Conservation (phyloP, 2,888 invertebrate genomes). For the Chaetoderma sp. region DNA sequence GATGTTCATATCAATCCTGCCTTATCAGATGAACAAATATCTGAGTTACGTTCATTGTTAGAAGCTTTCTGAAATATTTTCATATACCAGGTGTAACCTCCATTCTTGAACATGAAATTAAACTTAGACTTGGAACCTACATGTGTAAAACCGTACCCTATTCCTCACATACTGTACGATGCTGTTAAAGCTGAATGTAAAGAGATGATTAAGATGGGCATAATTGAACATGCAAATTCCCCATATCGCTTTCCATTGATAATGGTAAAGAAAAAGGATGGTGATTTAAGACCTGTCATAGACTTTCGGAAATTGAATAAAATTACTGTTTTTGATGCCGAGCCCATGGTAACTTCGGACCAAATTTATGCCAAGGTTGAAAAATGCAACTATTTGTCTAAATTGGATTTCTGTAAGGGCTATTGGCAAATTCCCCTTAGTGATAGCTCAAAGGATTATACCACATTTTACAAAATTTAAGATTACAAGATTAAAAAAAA, state of each 20-base stretch:
- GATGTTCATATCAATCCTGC: not conserved
- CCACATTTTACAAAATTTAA: not conserved
- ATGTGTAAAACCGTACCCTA: too few relatives aligned
- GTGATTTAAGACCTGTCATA: conserved; percentile 9
- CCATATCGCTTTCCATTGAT: conserved; percentile 23
- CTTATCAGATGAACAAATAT: not conserved
- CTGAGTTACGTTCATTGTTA: not conserved
- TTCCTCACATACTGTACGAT: not conserved
- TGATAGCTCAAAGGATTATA: not conserved
- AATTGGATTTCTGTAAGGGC: conserved; percentile 19
- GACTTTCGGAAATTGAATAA: conserved; percentile 24
- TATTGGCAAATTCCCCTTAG: conserved; percentile 24
- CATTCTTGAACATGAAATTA: conserved; percentile 14
- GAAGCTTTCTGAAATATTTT: conserved; percentile 7
- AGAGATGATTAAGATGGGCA: conserved; percentile 27
- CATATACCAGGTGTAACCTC: conserved; percentile 13
- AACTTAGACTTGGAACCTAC: too few relatives aligned
- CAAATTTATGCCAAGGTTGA: not conserved
- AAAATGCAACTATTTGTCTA: conserved; percentile 10
- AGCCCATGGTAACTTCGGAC: conserved; percentile 12
- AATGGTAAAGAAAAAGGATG: conserved; percentile 21
- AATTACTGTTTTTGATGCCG: conserved; percentile 8
- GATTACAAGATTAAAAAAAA: not conserved
- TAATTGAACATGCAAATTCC: conserved; percentile 14
- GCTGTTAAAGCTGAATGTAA: conserved; percentile 14